Evolutionary conservation across 1,140 invertebrate species (phyloP).

Genomic region (Acromyrmex echinatior): DNA sequence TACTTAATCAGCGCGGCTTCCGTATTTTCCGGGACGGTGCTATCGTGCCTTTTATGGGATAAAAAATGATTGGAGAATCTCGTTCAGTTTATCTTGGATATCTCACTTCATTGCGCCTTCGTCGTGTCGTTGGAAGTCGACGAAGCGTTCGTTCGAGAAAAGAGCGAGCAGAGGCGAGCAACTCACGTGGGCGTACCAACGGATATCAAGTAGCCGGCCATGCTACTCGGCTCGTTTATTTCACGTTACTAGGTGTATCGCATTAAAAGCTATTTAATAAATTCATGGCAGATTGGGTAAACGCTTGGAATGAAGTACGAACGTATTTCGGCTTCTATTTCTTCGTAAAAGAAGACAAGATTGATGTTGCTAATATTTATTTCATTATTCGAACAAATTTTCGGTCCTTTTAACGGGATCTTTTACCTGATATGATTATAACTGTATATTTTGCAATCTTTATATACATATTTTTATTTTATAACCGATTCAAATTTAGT

Average conservation of each 20-base stretch:
- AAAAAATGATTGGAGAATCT: slow-evolving; percentile 71
- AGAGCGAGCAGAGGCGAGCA: not conserved
- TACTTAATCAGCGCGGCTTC: slow-evolving; percentile 67
- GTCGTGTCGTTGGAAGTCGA: slow-evolving; percentile 21
- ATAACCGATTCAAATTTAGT: not conserved
- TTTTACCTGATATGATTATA: not conserved
- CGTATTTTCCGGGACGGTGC: slow-evolving; percentile 61
- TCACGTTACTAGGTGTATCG: slow-evolving; percentile 67
- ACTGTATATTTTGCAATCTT: not conserved
- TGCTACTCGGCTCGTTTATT: slow-evolving; percentile 60
- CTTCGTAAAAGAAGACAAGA: not conserved
- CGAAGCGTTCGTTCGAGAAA: slow-evolving; percentile 36
- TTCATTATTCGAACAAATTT: slow-evolving; percentile 22
- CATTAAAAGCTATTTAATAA: slow-evolving; percentile 74
- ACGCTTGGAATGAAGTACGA: slow-evolving; percentile 54
- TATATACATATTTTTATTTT: not conserved
- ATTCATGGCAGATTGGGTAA: slow-evolving; percentile 49
- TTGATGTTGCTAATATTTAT: not conserved
- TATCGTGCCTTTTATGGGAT: slow-evolving; percentile 72
- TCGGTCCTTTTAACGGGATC: not conserved
- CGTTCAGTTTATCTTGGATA: slow-evolving; percentile 73
- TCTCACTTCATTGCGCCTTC: slow-evolving; percentile 72
- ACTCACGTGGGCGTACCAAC: slow-evolving; percentile 65
- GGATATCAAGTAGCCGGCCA: slow-evolving; percentile 71
- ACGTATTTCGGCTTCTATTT: slow-evolving; percentile 49